A percentile compares a stretch with the other conserved stretches of the same genome.
These are phyloP conservation scores for Corythaeola cristata DNA, from an alignment of 2,113 vertebrate species.

Conservation along the genomic window DNA sequence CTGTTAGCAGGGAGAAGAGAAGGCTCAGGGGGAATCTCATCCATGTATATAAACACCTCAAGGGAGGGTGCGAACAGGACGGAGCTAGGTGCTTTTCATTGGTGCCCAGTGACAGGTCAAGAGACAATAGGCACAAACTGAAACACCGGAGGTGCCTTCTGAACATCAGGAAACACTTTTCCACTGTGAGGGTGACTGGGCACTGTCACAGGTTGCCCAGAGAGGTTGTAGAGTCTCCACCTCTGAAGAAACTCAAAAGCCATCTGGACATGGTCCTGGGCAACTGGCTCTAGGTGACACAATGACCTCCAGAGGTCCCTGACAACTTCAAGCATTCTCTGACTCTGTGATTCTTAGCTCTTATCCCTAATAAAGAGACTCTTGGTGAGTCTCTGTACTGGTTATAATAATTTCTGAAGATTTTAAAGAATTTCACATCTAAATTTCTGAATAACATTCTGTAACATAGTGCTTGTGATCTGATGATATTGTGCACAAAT, in stretches of 20 bases:
- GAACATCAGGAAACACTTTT: too few species aligned
- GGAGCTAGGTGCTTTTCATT: not conserved
- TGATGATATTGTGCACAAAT: not conserved
- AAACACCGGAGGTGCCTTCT: too few species aligned
- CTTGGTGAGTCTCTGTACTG: not conserved
- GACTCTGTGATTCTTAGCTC: not conserved
- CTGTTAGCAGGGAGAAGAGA: not conserved
- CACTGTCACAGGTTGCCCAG: too few species aligned
- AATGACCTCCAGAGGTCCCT: not conserved
- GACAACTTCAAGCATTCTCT: not conserved
- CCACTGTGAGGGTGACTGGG: too few species aligned
- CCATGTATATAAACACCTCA: not conserved
- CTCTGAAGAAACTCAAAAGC: too few species aligned
- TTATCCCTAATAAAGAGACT: not conserved
- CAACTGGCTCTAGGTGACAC: not conserved
- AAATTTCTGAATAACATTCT: not conserved
- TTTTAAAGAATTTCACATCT: not conserved
- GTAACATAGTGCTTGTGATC: not conserved
- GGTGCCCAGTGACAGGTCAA: too few species aligned
- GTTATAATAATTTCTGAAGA: not conserved
- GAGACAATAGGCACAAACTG: too few species aligned
- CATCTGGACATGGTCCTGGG: not conserved
- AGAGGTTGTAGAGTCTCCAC: too few species aligned
- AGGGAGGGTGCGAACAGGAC: not conserved
- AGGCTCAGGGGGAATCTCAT: not conserved